Conservation (phyloP, 2,888 invertebrate genomes). For the Willowsia nigromaculata region DNA sequence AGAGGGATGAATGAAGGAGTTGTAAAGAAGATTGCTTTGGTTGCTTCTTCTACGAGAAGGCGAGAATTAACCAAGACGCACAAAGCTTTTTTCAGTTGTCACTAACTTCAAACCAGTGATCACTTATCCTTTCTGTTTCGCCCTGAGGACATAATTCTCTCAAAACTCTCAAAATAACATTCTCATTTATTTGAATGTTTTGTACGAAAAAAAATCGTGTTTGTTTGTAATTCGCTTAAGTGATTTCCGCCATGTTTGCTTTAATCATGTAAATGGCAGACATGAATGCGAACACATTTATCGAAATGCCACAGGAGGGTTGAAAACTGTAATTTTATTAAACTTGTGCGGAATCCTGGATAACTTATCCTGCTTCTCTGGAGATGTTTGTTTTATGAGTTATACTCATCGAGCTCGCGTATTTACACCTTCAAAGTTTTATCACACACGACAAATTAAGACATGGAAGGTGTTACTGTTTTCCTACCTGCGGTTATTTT, state of each 20-base stretch:
- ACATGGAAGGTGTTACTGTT: constrained; percentile 14
- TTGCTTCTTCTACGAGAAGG: not conserved
- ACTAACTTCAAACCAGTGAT: not conserved
- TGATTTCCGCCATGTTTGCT: constrained; percentile 56
- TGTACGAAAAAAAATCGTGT: not conserved
- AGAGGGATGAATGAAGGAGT: not conserved
- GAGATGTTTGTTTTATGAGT: not conserved
- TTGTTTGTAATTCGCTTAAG: constrained; percentile 18
- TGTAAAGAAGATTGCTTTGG: not conserved
- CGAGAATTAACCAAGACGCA: not conserved
- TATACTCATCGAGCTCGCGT: not conserved
- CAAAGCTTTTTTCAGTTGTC: not conserved
- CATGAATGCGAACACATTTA: not conserved
- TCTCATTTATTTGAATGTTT: not conserved
- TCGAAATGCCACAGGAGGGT: not conserved
- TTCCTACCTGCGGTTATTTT: too few species aligned
- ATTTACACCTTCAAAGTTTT: too few species aligned
- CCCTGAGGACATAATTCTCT: not conserved
- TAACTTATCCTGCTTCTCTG: not conserved
- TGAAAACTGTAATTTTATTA: not conserved
- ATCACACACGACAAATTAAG: too few species aligned
- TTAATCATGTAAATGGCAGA: constrained; percentile 13
- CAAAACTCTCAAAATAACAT: not conserved
- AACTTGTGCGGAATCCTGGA: not conserved
- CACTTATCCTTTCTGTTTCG: not conserved